Evolutionary conservation across 2,113 vertebrate species (phyloP).

Genomic region (Gnathonemus echidnorhynchus): DNA sequence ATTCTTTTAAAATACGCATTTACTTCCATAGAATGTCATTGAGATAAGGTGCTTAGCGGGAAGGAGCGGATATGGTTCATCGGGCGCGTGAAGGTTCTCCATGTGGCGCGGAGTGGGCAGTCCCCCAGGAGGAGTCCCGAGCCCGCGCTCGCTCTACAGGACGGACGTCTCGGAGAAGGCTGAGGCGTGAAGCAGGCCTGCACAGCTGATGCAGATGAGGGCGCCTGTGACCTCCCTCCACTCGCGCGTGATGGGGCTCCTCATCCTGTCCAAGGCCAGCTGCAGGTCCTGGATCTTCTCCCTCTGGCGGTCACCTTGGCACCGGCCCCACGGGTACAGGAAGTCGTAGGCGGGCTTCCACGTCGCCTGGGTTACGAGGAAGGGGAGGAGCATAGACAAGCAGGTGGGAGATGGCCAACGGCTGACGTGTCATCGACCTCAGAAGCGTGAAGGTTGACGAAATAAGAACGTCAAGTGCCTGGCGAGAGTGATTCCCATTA

Average conservation of each 20-base stretch:
- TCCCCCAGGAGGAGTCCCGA: background rate
- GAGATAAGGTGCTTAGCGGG: background rate
- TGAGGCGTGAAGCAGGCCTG: slow-evolving; percentile 68
- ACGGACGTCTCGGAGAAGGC: slow-evolving; percentile 56
- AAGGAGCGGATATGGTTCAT: background rate
- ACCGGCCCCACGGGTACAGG: slow-evolving; percentile 81
- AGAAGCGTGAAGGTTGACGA: too few relatives aligned
- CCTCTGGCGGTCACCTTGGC: slow-evolving; percentile 75
- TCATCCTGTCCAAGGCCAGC: slow-evolving; percentile 86
- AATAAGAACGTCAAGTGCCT: too few relatives aligned
- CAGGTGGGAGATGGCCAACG: background rate
- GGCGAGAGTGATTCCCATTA: background rate
- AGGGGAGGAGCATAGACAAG: slow-evolving; percentile 17
- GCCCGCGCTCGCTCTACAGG: background rate
- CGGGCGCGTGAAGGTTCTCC: background rate
- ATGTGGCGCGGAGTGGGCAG: background rate
- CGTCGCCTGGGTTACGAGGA: slow-evolving; percentile 68
- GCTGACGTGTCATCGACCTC: background rate
- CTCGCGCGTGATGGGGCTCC: slow-evolving; percentile 79
- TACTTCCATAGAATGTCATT: background rate
- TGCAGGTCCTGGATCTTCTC: slow-evolving; percentile 91
- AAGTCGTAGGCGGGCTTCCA: slow-evolving; percentile 99
- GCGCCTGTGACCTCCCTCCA: slow-evolving; percentile 87
- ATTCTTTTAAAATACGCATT: background rate
- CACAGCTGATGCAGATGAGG: slow-evolving; percentile 82